Evolutionary conservation across 1,140 invertebrate genomes (phyloP).

Genomic region (Trialeurodes vaporariorum): DNA sequence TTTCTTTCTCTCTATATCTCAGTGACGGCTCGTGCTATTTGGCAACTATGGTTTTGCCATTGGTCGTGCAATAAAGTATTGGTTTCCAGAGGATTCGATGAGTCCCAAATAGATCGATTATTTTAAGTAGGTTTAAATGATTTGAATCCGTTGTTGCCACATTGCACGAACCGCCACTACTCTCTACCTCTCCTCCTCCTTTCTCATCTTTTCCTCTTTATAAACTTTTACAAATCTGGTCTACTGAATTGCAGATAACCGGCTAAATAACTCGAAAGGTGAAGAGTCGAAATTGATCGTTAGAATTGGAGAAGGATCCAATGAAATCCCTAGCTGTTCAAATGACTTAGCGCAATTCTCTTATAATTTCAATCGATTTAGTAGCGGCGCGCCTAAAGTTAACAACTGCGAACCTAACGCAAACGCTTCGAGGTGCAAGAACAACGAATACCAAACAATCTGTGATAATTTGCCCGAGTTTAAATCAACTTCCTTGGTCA

Average conservation of each 20-base stretch:
- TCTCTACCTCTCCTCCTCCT: background rate
- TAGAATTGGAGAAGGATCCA: background rate
- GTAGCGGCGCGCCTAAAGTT: too few species aligned
- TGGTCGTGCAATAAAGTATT: too few species aligned
- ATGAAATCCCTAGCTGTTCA: background rate
- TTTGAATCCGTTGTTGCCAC: too few species aligned
- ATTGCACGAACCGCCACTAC: background rate
- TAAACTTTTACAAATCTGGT: background rate
- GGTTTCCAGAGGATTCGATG: too few species aligned
- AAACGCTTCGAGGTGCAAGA: background rate
- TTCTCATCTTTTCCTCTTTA: background rate
- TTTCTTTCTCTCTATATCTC: too few species aligned
- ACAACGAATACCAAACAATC: background rate
- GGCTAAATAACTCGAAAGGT: background rate
- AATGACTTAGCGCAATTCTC: background rate
- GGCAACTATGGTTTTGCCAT: too few species aligned
- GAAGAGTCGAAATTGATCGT: background rate
- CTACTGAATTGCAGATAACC: background rate
- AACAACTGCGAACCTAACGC: too few species aligned
- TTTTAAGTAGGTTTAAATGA: too few species aligned
- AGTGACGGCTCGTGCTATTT: too few species aligned
- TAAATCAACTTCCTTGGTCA: background rate
- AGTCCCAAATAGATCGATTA: too few species aligned
- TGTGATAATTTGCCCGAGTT: background rate
- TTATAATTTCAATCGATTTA: background rate